phyloP scores from a whole-genome alignment of 1,140 invertebrate species.

The Bombus superbus region DNA sequence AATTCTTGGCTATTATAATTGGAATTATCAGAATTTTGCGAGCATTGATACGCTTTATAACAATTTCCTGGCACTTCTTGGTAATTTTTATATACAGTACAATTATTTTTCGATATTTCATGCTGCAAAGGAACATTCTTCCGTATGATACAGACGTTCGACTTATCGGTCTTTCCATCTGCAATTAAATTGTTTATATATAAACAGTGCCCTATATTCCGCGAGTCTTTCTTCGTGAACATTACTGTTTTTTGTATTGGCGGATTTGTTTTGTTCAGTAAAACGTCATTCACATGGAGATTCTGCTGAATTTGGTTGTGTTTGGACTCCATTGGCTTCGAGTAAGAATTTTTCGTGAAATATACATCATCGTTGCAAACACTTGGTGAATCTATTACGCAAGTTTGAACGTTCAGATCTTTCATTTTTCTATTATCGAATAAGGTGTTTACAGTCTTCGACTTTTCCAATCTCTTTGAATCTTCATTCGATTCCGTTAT shows the following conservation, averaged over 20 bases:
- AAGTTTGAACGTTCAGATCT: background rate
- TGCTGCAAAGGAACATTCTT: background rate
- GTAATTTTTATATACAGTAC: background rate
- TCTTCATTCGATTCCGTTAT: too few relatives aligned
- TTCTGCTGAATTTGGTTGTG: background rate
- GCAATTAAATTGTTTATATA: background rate
- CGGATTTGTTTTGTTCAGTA: background rate
- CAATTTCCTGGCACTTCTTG: background rate
- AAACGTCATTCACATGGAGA: background rate
- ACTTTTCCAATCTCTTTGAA: background rate
- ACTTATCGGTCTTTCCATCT: background rate
- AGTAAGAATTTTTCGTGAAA: background rate
- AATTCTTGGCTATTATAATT: background rate
- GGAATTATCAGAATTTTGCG: background rate
- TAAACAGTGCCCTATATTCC: background rate
- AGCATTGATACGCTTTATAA: background rate
- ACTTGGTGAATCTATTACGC: slow-evolving; percentile 8
- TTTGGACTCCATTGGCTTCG: background rate
- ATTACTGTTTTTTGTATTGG: slow-evolving; percentile 28
- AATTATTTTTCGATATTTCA: background rate
- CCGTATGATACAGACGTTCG: background rate
- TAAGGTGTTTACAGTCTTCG: background rate
- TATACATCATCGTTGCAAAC: background rate
- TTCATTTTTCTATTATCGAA: too few relatives aligned
- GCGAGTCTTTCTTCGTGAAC: slow-evolving; percentile 34